Evolutionary conservation across 2,888 invertebrate genomes (phyloP).

Genomic region (Ectemnius lituratus): DNA sequence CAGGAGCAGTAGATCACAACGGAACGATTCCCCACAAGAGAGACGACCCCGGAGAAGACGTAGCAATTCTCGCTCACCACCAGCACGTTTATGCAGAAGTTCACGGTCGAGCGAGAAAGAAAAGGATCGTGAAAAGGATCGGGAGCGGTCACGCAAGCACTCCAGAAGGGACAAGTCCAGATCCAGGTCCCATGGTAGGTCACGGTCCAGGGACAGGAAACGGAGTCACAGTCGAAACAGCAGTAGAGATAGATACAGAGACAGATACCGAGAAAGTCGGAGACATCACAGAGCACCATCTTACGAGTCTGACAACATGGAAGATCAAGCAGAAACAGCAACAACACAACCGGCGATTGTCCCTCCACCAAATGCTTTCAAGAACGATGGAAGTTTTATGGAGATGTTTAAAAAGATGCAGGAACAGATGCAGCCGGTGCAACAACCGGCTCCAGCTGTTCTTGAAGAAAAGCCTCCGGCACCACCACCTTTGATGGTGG

Average conservation of each 20-base stretch:
- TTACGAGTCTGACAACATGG: constrained; percentile 69
- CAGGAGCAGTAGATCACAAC: constrained; percentile 61
- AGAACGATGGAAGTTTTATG: constrained; percentile 94
- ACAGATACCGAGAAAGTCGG: constrained; percentile 64
- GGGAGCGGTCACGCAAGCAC: constrained; percentile 59
- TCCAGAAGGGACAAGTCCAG: constrained; percentile 59
- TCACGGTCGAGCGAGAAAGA: constrained; percentile 61
- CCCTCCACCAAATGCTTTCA: constrained; percentile 84
- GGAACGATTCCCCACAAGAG: constrained; percentile 69
- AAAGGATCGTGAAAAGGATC: constrained; percentile 60
- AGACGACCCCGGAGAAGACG: constrained; percentile 67
- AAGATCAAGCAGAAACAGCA: constrained; percentile 54
- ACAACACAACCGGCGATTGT: constrained; percentile 48
- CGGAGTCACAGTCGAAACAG: constrained; percentile 71
- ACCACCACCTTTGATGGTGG: constrained; percentile 82
- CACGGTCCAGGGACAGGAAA: constrained; percentile 68
- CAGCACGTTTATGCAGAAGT: constrained; percentile 63
- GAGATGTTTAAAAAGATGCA: constrained; percentile 96
- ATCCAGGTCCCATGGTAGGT: constrained; percentile 64
- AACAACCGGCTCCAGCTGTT: constrained; percentile 72
- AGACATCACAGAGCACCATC: constrained; percentile 67
- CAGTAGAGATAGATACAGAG: constrained; percentile 69
- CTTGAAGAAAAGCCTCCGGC: constrained; percentile 78
- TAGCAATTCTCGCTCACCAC: constrained; percentile 68
- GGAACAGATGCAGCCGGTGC: constrained; percentile 78